Evolutionary conservation across 2,888 invertebrate species (phyloP), one percentile per base, ranked within the genome.

Genomic region (Acanthacorydalis orientalis): DNA sequence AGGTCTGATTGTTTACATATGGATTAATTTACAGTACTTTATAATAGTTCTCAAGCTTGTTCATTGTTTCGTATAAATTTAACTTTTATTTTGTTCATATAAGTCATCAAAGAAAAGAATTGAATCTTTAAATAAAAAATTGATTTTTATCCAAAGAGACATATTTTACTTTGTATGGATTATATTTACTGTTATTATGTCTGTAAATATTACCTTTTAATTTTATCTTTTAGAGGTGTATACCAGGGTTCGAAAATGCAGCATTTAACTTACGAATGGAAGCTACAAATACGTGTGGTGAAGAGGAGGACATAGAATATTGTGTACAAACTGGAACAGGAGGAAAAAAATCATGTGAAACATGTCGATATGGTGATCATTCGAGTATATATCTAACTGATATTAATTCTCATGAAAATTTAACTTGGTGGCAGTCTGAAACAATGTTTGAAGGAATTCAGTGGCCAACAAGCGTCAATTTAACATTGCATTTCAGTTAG

Each of bases 341-440:
- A 12, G 73, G 72, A 31, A 65, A 68, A 6, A 65, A 69, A 55
- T 89, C 89, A 60, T 90, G 89, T 60, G 83, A 86, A 57, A 69
- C 75, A 49, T 96, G 95, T 64, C 78, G 72, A 58, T 72, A 71
- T 7, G 70, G 73, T 31, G 73, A 80, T 51, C 87, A 88, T 61
- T 75, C 80, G 42, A 72, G 86, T 12, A 66, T 73, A 46, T 89
- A 77, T 64, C 73, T 97, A 56, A 97, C 96, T 3, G 97, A 98
- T 65, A 75, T 87, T 59, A 89, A 95, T 62, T 88, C 87, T 62
- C 81, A 83, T 52, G 85, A 88, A 54, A 87, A 88, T 61, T 83
- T 84, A 54, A 91, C 93, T 1, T 95, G 91, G 90, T 95, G 95
- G 95, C 93, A 95, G 64, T 93, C 93, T 1, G 93, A 96, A 63